Evolutionary conservation across 2,113 vertebrate genomes (phyloP), one percentile per base, ranked within the genome.

Genomic region (Perognathus longimembris): DNA sequence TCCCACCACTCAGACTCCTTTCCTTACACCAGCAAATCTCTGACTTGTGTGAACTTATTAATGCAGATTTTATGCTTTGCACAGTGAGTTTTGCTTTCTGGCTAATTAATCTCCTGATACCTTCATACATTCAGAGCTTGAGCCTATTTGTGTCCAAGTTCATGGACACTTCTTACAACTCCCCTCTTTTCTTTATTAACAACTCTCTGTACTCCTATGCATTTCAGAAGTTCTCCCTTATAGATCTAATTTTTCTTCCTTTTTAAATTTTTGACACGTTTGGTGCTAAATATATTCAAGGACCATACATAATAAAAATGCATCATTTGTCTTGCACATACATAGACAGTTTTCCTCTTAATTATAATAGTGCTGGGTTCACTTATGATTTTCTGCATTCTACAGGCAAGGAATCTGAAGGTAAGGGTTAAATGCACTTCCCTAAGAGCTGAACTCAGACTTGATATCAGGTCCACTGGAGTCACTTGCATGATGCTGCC

Each of bases 31-130:
- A 9, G n/a, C 22, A 57, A 28, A 32, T 50, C 1, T 90, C n/a
- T 34, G 30, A 74, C 70, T 92, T 63, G 54, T 59, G 34, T 36
- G 64, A 84, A 81, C 11, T 59, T 80, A 76, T 3, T 59, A 88
- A 84, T 36, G 85, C 54, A 54, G 42, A 57, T 14, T 32, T 21
- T 14, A 12, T 26, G 7, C 45, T 90, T 84, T 70, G 34, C 64
- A 66, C 15, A 38, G 32, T 59, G 69, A 32, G 42, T 86, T 84
- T 92, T 81, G 64, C 26, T 73, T 83, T 86, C 71, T 85, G 66
- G 30, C 64, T 90, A 61, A 80, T 92, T 84, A 94, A 57, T 63
- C 28, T 66, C n/a, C 14, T 88, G 30, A 89, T 45, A 77, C 18
- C 57, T 88, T 57, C 36, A 73, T 42, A 67, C 7, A 73, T 12